Base-by-base conservation (phyloP, 2,113 vertebrate genomes). In the Ahaetulla prasina region DNA sequence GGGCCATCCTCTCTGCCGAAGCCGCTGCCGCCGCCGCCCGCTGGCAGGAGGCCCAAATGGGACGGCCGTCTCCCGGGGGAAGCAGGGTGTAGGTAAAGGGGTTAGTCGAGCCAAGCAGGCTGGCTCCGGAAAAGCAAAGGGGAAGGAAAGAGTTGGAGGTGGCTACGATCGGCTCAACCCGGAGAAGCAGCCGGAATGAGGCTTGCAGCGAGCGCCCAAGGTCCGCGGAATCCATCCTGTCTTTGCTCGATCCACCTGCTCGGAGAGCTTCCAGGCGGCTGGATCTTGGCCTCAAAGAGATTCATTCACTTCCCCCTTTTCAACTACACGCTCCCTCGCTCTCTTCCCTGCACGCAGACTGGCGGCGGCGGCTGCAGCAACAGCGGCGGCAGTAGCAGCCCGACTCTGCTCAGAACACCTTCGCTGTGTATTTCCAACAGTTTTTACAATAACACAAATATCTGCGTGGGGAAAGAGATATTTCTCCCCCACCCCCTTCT, bases 361-460 rank as follows among this genome's bases (percentile, higher is more conserved):
- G 93, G 52, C 93, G 25, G 94, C 91, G 86, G 68, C n/a, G 14
- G n/a, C 63, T 0, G 63, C 30, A 0, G 63, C 30, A 2, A n/a
- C 1, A 87, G 91, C 63, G 0, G 63, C 30, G 0, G 63, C 30
- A 2, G 63, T 3, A 87, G 91, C 93, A 94, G 39, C 86, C 88
- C 92, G 54, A 45, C 80, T 52, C 94, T 88, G 93, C 93, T 53
- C 91, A 55, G 47, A 93, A 93, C 84, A 25, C 93, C 87, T 90
- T 90, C 90, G 45, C 89, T 57, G 3, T 80, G 92, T 87, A 80
- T 94, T 96, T 95, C 95, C 0, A 92, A 94, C 93, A 93, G 91
- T 96, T 96, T 92, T 96, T 94, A 91, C 95, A 96, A 90, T 94
- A 95, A 50, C 93, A 94, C 90, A 92, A 95, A 92, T 96, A 95